Evolutionary conservation across 1,140 invertebrate species (phyloP).

Genomic region (Drosophila tani): DNA sequence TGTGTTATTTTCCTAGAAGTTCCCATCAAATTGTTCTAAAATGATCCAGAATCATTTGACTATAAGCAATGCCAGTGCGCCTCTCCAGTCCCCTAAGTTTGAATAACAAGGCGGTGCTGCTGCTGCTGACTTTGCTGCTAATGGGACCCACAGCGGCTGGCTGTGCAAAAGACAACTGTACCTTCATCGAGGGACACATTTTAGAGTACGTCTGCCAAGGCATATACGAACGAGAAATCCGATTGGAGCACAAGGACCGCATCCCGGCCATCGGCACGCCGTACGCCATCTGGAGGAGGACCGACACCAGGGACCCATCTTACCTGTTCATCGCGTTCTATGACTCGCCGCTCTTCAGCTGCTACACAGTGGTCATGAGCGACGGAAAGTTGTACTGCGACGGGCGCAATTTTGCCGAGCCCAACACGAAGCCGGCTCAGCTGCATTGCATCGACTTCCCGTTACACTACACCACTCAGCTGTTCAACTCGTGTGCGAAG

Average conservation of each 20-base stretch:
- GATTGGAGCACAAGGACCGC: conserved; percentile 61
- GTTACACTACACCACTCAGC: conserved; percentile 48
- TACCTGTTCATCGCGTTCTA: conserved; percentile 63
- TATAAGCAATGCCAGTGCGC: conserved; percentile 76
- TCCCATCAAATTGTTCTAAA: conserved; percentile 62
- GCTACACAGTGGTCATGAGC: conserved; percentile 48
- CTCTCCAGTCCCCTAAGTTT: conserved; percentile 51
- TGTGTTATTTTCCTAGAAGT: conserved; percentile 43
- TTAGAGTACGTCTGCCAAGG: conserved; percentile 63
- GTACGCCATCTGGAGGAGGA: conserved; percentile 61
- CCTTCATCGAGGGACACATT: conserved; percentile 59
- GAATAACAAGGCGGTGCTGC: conserved; percentile 54
- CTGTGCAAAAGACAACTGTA: conserved; percentile 33
- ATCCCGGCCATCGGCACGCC: conserved; percentile 47
- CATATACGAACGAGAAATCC: conserved; percentile 34
- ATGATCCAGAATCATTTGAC: conserved; percentile 69
- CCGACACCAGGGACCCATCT: conserved; percentile 36
- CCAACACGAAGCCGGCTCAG: conserved; percentile 6
- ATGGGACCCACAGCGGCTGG: conserved; percentile 14
- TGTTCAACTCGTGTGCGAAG: conserved; percentile 41
- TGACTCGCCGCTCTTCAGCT: conserved; percentile 55
- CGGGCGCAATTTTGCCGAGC: conserved; percentile 39
- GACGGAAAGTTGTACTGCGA: conserved; percentile 56
- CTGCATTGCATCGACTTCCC: conserved; percentile 59
- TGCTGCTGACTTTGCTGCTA: conserved; percentile 37